phyloP scores from a whole-genome alignment of 2,888 invertebrate genomes.

The Quadriops clusia region DNA sequence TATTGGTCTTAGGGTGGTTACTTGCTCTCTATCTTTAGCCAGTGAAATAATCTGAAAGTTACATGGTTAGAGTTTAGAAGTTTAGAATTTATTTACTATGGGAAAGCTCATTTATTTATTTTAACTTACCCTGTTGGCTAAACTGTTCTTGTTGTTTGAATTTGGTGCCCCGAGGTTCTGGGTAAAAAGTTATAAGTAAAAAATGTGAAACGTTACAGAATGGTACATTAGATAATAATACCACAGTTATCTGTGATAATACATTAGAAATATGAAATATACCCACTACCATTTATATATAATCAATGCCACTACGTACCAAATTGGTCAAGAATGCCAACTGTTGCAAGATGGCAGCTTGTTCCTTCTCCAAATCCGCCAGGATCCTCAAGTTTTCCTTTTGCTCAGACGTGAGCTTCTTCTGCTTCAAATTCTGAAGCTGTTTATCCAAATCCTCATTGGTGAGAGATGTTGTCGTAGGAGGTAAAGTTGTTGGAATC shows the following conservation, averaged over 20 bases:
- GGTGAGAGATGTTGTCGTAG: conserved; percentile 13
- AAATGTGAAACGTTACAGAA: background rate
- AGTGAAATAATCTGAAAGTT: conserved; percentile 27
- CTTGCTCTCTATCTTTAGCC: conserved; percentile 27
- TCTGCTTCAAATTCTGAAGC: background rate
- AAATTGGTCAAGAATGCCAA: conserved; percentile 32
- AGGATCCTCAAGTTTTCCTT: conserved; percentile 30
- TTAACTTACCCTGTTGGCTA: conserved; percentile 25
- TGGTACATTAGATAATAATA: background rate
- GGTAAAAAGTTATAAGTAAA: conserved; percentile 2
- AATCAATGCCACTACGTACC: conserved; percentile 20
- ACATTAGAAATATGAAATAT: conserved; percentile 3
- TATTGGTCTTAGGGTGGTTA: too few relatives aligned
- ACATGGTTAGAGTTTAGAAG: conserved; percentile 9
- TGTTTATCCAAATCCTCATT: conserved; percentile 9
- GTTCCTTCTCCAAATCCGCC: conserved; percentile 31
- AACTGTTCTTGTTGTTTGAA: conserved; percentile 17
- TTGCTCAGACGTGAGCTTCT: conserved; percentile 27
- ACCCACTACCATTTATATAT: background rate
- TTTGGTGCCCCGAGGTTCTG: conserved; percentile 20
- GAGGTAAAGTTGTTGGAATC: conserved; percentile 8
- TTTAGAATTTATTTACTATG: conserved; percentile 5
- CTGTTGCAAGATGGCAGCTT: conserved; percentile 32
- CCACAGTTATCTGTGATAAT: background rate
- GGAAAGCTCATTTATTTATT: too few relatives aligned